Percentiles rank a stretch among this genome's conserved stretches.
phyloP scores from a whole-genome alignment of 2,113 vertebrate species.

The Chitala chitala region DNA sequence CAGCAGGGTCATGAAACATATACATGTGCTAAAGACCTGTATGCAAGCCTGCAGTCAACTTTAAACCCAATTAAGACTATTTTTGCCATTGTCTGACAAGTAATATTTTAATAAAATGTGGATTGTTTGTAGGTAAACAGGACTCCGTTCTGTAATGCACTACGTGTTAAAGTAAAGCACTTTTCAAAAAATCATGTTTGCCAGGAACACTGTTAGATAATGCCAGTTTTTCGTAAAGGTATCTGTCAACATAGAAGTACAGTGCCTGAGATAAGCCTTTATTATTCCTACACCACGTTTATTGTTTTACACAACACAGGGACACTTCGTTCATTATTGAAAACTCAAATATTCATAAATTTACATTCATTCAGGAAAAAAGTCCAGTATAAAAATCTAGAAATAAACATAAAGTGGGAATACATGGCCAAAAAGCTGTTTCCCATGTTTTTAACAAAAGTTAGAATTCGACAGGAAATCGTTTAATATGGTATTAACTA shows the following conservation, averaged over 20 bases:
- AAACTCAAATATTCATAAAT: neutral
- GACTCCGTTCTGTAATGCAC: too few relatives aligned
- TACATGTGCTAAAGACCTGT: neutral
- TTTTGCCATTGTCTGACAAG: neutral
- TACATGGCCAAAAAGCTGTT: neutral
- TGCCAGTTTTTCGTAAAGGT: neutral
- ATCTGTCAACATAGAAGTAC: neutral
- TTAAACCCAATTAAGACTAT: neutral
- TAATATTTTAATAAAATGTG: neutral
- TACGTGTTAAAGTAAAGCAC: too few relatives aligned
- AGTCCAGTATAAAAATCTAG: neutral
- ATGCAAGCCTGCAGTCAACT: neutral
- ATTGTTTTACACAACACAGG: neutral
- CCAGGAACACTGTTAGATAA: neutral
- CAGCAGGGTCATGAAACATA: neutral
- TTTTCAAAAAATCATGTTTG: slow-evolving; percentile 5
- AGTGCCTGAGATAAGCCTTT: neutral
- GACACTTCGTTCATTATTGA: neutral
- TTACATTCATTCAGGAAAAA: neutral
- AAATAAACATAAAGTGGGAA: neutral
- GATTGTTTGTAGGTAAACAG: neutral
- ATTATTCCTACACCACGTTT: neutral
- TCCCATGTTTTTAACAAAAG: neutral
- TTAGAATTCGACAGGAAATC: neutral
- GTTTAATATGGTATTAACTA: neutral